Evolutionary conservation across 1,140 invertebrate genomes (phyloP).

Genomic region (Leptinotarsa lineolata): DNA sequence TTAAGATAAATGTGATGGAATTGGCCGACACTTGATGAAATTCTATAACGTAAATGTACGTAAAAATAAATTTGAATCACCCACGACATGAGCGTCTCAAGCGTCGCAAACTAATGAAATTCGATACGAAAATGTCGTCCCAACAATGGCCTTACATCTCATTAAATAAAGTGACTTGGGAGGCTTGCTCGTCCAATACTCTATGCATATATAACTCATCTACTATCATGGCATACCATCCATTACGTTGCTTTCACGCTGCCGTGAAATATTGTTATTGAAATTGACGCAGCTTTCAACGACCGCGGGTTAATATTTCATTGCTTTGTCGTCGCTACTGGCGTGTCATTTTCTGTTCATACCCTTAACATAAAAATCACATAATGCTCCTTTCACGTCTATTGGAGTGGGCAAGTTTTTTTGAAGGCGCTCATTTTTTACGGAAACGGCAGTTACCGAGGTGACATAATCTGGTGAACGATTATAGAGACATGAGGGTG

Average conservation of each 20-base stretch:
- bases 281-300: slow-evolving; percentile 5
- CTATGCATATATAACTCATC: too few relatives aligned
- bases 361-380: background rate
- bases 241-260: background rate
- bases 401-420: background rate
- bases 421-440: background rate
- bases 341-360: background rate
- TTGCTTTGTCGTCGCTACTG: background rate
- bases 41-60: too few relatives aligned
- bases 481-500: too few relatives aligned
- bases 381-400: background rate
- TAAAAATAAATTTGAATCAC: too few relatives aligned
- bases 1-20: too few relatives aligned
- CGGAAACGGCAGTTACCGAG: background rate
- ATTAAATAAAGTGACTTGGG: background rate
- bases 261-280: background rate
- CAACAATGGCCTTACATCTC: background rate
- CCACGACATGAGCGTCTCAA: too few relatives aligned
- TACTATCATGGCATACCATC: background rate
- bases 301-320: background rate
- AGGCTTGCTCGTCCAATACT: too few relatives aligned
- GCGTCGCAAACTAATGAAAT: background rate
- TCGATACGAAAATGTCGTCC: background rate
- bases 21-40: too few relatives aligned
- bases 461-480: background rate